Evolutionary conservation across 1,140 invertebrate genomes (phyloP).

Genomic region (Lethrus apterus): DNA sequence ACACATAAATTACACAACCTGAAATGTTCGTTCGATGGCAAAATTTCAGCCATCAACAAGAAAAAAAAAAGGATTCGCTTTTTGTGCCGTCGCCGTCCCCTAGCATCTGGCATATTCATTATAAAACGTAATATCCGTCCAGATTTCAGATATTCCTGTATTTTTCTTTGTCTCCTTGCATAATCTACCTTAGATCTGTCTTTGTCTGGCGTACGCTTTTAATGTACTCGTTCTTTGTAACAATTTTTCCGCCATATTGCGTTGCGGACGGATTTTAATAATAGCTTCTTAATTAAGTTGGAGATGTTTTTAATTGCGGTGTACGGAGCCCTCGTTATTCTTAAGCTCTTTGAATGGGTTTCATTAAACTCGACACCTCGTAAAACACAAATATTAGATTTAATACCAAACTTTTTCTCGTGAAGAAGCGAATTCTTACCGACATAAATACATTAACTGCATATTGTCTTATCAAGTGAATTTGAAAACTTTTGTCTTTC

Average conservation of each 20-base stretch:
- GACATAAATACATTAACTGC: too few relatives aligned
- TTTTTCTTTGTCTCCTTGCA: slow-evolving; percentile 27
- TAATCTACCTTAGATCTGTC: slow-evolving; percentile 17
- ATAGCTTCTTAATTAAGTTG: slow-evolving; percentile 39
- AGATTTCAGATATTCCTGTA: slow-evolving; percentile 27
- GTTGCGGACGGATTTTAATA: slow-evolving; percentile 33
- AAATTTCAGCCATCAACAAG: too few relatives aligned
- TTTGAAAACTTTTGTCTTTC: too few relatives aligned
- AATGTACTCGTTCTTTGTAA: slow-evolving; percentile 9
- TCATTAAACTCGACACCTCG: slow-evolving; percentile 35
- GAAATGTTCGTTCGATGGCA: too few relatives aligned
- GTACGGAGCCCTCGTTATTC: slow-evolving; percentile 25
- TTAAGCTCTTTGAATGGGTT: slow-evolving; percentile 30
- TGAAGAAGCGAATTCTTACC: background rate
- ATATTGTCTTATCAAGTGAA: too few relatives aligned
- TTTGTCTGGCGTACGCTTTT: slow-evolving; percentile 4
- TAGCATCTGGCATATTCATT: slow-evolving; percentile 31
- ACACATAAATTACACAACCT: too few relatives aligned
- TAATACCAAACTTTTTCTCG: background rate
- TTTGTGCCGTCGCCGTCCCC: background rate
- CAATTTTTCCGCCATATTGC: slow-evolving; percentile 29
- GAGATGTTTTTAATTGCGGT: slow-evolving; percentile 39
- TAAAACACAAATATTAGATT: slow-evolving; percentile 34
- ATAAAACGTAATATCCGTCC: slow-evolving; percentile 33
- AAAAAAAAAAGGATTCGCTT: background rate